phyloP scores from a whole-genome alignment of 2,113 vertebrate genomes.

The Ophiodon elongatus region DNA sequence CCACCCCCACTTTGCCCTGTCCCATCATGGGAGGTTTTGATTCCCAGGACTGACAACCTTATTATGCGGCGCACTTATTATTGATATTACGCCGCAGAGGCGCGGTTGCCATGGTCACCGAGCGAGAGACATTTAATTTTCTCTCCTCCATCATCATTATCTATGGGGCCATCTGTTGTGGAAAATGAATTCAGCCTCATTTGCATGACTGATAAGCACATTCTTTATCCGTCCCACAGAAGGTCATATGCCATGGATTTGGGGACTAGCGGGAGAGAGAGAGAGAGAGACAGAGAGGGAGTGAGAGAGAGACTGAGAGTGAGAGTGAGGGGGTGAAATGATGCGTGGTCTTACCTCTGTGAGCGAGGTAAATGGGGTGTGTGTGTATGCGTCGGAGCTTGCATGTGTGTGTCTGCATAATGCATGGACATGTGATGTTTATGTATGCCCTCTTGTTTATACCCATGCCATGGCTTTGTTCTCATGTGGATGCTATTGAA shows the following conservation, averaged over 20 bases:
- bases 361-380: conserved; percentile 62
- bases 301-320: too few species aligned
- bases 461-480: conserved; percentile 73
- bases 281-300: conserved; percentile 59
- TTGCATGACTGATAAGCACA: conserved; percentile 99
- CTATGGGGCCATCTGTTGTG: conserved; percentile 99
- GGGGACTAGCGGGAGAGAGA: conserved; percentile 83
- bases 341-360: conserved; percentile 73
- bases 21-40: conserved; percentile 88
- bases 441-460: conserved; percentile 77
- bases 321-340: conserved; percentile 73
- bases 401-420: conserved; percentile 73
- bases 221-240: conserved; percentile 99
- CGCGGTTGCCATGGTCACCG: conserved; percentile 99
- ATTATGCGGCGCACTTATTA: conserved; percentile 99
- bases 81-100: conserved; percentile 98
- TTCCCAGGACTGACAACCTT: conserved; percentile 99
- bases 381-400: conserved; percentile 36
- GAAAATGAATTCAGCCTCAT: conserved; percentile 99
- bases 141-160: conserved; percentile 99
- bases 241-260: conserved; percentile 99
- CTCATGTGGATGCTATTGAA: conserved; percentile 53
- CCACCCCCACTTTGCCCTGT: conserved; percentile 28
- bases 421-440: conserved; percentile 77
- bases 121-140: conserved; percentile 99